Percentiles rank a stretch among this genome's conserved stretches.
These are phyloP conservation scores for Sebastolobus alascanus DNA, from an alignment of 2,797 vertebrate genomes.

Conservation along the genomic window DNA sequence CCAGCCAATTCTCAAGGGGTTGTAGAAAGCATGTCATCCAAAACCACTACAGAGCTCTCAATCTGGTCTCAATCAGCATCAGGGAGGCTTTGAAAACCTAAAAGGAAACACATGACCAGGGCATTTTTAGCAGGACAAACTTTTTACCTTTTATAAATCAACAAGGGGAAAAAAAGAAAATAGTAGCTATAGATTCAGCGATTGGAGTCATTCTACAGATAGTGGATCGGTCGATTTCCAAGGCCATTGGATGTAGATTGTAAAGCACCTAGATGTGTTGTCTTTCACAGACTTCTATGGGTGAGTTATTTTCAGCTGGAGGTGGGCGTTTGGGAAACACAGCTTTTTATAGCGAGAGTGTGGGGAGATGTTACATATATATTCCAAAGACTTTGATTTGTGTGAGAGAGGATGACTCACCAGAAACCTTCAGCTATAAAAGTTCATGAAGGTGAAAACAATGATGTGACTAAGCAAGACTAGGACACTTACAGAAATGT, in stretches of 20 bases:
- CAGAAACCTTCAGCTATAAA: slow-evolving; percentile 42
- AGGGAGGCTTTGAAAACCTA: slow-evolving; percentile 80
- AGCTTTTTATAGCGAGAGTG: slow-evolving; percentile 71
- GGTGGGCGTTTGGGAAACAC: slow-evolving; percentile 78
- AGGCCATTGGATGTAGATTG: slow-evolving; percentile 47
- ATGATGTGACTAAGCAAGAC: slow-evolving; percentile 4
- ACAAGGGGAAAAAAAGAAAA: slow-evolving; percentile 5
- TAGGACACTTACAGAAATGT: not conserved
- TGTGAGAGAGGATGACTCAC: slow-evolving; percentile 59
- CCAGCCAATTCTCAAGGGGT: slow-evolving; percentile 62
- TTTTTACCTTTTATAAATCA: slow-evolving; percentile 48
- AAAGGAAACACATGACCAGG: slow-evolving; percentile 81
- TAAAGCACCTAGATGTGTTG: slow-evolving; percentile 49
- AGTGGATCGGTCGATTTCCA: slow-evolving; percentile 22
- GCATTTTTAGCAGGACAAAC: slow-evolving; percentile 45
- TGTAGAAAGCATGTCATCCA: slow-evolving; percentile 80
- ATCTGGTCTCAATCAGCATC: slow-evolving; percentile 81
- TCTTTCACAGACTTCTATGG: slow-evolving; percentile 59
- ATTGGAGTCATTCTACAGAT: slow-evolving; percentile 7
- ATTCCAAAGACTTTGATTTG: slow-evolving; percentile 56
- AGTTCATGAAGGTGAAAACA: slow-evolving; percentile 41
- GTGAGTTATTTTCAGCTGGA: slow-evolving; percentile 75
- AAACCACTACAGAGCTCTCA: slow-evolving; percentile 78
- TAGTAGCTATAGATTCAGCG: slow-evolving; percentile 5
- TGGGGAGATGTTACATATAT: slow-evolving; percentile 64